A percentile compares a stretch with the other conserved stretches of the same genome.
These are phyloP conservation scores for Caerostris extrusa DNA, from an alignment of 1,140 invertebrate genomes.

Conservation along the genomic window DNA sequence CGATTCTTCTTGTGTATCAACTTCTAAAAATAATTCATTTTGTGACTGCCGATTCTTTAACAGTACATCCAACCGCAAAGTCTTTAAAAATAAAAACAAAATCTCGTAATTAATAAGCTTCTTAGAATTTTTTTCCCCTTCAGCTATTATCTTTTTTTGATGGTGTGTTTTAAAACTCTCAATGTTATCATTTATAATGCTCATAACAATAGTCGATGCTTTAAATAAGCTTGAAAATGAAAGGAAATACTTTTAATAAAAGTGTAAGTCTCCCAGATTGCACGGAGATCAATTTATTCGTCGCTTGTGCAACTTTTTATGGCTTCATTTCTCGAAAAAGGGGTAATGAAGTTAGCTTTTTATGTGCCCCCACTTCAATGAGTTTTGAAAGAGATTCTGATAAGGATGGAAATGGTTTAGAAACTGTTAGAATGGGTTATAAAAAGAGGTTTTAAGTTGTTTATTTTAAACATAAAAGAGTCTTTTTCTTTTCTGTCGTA, in stretches of 20 bases:
- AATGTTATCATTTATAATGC: neutral
- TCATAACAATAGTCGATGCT: neutral
- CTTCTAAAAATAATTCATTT: too few relatives aligned
- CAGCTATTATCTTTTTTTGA: neutral
- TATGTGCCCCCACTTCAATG: slow-evolving; percentile 20
- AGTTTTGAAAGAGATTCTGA: neutral
- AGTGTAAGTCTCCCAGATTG: neutral
- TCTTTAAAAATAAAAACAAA: too few relatives aligned
- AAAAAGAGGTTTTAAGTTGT: neutral
- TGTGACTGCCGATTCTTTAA: too few relatives aligned
- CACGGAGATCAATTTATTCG: neutral
- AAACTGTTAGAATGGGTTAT: neutral
- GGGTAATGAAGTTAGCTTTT: slow-evolving; percentile 25
- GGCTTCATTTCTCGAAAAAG: neutral
- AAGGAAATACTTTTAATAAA: neutral
- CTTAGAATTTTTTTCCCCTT: neutral
- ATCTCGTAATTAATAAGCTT: neutral
- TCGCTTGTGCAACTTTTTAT: slow-evolving; percentile 19
- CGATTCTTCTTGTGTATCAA: too few relatives aligned
- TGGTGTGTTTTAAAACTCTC: too few relatives aligned
- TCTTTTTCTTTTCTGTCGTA: neutral
- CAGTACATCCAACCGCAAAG: too few relatives aligned
- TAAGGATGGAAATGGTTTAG: neutral
- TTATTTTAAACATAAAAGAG: neutral
- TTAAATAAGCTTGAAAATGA: neutral